phyloP scores from a whole-genome alignment of 2,797 vertebrate species.

The Falco rusticolus region DNA sequence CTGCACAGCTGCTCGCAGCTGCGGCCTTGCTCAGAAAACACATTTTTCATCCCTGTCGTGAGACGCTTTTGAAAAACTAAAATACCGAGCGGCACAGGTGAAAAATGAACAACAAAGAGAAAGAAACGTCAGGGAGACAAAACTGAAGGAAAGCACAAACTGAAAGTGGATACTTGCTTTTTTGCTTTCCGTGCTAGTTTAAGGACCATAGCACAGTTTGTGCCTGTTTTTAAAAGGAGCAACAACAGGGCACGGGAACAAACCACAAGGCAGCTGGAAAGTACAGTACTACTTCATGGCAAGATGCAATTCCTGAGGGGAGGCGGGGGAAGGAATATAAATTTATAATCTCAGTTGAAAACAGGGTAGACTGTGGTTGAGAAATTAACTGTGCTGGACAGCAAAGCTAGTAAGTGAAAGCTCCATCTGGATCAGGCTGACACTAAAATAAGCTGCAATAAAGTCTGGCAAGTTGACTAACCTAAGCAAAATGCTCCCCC shows the following conservation, averaged over 20 bases:
- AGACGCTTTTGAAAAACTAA: neutral
- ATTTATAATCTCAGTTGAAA: neutral
- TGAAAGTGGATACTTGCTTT: neutral
- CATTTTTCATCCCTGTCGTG: conserved; percentile 15
- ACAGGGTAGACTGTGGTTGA: neutral
- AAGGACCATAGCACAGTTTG: neutral
- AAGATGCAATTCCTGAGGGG: neutral
- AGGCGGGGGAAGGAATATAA: neutral
- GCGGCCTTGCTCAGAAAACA: neutral
- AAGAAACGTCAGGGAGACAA: conserved; percentile 1
- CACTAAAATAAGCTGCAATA: conserved; percentile 20
- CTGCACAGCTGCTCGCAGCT: neutral
- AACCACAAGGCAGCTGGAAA: neutral
- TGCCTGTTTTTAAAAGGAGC: neutral
- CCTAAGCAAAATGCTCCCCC: neutral
- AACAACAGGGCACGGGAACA: neutral
- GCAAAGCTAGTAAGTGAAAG: neutral
- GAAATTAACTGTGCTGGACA: conserved; percentile 26
- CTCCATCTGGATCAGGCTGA: conserved; percentile 35
- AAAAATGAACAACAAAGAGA: conserved; percentile 18
- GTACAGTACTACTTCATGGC: neutral
- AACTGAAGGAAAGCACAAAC: neutral
- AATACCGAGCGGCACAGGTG: neutral
- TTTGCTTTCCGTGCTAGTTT: neutral
- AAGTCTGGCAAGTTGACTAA: conserved; percentile 6